A percentile compares a stretch with the other conserved stretches of the same genome.
Conservation (phyloP, 2,113 vertebrate species). For the Cinclus cinclus region DNA sequence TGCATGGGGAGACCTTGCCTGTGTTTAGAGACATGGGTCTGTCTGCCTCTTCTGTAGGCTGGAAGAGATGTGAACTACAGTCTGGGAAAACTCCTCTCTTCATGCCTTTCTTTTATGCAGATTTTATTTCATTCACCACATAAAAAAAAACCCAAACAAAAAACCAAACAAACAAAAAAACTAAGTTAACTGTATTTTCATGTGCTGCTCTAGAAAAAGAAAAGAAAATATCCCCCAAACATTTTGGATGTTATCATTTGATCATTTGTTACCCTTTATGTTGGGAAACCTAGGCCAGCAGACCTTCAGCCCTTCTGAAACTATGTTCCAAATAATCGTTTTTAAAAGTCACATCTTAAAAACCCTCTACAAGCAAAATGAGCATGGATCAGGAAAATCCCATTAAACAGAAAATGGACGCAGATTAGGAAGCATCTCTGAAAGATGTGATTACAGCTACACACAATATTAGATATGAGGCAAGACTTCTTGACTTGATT, state of each 20-base stretch:
- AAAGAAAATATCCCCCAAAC: background rate
- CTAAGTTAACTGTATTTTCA: background rate
- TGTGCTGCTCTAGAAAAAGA: background rate
- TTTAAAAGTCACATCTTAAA: background rate
- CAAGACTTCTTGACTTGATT: background rate
- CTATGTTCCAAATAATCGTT: background rate
- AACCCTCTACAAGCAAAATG: background rate
- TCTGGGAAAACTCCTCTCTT: background rate
- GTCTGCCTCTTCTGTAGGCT: background rate
- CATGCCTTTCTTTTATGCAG: background rate
- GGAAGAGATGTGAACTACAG: background rate
- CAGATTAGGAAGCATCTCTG: background rate
- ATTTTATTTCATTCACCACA: background rate
- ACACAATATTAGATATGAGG: background rate
- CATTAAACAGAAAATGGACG: background rate
- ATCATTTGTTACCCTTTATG: background rate
- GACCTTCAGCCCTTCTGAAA: background rate
- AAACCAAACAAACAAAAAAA: background rate
- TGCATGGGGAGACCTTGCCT: rapidly evolving
- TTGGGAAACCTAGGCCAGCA: background rate
- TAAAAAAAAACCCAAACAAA: too few relatives aligned
- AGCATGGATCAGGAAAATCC: background rate
- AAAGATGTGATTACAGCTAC: background rate
- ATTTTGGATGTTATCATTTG: background rate
- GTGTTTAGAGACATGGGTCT: background rate